Evolutionary conservation across 2,113 vertebrate species (phyloP).

Genomic region (Haliaeetus leucogaster): DNA sequence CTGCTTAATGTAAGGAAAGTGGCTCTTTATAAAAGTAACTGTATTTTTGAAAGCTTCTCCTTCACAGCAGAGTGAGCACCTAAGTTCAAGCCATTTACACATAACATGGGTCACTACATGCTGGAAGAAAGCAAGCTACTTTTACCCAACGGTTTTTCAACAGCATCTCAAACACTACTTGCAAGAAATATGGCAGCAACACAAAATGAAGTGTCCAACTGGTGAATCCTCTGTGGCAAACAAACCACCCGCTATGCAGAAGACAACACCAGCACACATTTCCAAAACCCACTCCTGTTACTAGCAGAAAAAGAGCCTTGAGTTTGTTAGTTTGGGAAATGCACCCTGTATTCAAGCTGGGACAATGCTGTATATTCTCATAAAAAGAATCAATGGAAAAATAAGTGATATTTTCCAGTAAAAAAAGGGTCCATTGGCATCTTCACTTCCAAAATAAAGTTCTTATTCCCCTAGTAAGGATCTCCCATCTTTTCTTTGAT

Average conservation of each 20-base stretch:
- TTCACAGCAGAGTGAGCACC: conserved; percentile 16
- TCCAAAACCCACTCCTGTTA: background rate
- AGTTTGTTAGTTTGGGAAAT: background rate
- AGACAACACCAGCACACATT: background rate
- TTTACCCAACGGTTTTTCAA: background rate
- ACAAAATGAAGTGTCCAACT: background rate
- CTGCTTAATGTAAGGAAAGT: conserved; percentile 2
- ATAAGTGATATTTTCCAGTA: background rate
- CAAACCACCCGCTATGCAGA: background rate
- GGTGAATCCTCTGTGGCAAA: background rate
- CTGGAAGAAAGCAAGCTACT: background rate
- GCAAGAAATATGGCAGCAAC: background rate
- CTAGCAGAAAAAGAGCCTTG: background rate
- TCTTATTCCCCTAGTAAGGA: background rate
- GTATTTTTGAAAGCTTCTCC: conserved; percentile 25
- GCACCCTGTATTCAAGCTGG: background rate
- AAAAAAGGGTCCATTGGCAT: background rate
- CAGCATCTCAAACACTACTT: background rate
- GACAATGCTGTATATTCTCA: background rate
- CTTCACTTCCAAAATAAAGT: background rate
- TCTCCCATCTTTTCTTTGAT: background rate
- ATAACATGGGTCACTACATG: conserved; percentile 6
- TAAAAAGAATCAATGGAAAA: background rate
- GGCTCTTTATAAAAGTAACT: background rate
- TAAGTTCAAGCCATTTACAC: background rate